Percentiles rank a stretch among this genome's conserved stretches.
phyloP scores from a whole-genome alignment of 2,113 vertebrate species.

The Formicarius rufipectus region DNA sequence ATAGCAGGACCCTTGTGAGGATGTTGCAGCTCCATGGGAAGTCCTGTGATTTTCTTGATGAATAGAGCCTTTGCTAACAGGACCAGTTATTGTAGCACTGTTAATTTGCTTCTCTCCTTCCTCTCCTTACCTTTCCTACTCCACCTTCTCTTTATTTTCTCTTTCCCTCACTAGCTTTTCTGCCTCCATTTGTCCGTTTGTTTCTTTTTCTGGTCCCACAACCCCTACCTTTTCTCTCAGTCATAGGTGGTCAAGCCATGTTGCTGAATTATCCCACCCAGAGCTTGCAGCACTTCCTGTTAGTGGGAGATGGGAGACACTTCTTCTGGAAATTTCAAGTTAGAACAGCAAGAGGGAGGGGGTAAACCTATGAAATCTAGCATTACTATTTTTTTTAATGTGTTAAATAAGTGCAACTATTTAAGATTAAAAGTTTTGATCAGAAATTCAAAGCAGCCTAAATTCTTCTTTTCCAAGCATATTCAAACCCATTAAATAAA shows the following conservation, averaged over 20 bases:
- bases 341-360: constrained; percentile 63
- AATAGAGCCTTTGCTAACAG: constrained; percentile 16
- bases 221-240: constrained; percentile 64
- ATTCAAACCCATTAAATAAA: not conserved
- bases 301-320: constrained; percentile 70
- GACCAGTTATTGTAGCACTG: constrained; percentile 2
- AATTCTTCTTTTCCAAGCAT: not conserved
- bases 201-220: constrained; percentile 42
- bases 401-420: not conserved
- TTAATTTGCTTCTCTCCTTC: constrained; percentile 65
- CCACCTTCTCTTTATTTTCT: not conserved
- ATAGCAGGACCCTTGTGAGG: not conserved
- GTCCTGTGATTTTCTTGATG: not conserved
- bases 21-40: not conserved
- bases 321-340: constrained; percentile 66
- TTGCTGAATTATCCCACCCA: constrained; percentile 60
- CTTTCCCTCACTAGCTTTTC: not conserved
- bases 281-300: constrained; percentile 67
- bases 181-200: constrained; percentile 11
- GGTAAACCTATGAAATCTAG: constrained; percentile 57
- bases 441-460: not conserved
- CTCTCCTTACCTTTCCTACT: constrained; percentile 19
- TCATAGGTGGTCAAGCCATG: constrained; percentile 57
- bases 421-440: not conserved
- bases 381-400: not conserved